Evolutionary conservation across 2,888 invertebrate species (phyloP).

Genomic region (Volucella inflata): DNA sequence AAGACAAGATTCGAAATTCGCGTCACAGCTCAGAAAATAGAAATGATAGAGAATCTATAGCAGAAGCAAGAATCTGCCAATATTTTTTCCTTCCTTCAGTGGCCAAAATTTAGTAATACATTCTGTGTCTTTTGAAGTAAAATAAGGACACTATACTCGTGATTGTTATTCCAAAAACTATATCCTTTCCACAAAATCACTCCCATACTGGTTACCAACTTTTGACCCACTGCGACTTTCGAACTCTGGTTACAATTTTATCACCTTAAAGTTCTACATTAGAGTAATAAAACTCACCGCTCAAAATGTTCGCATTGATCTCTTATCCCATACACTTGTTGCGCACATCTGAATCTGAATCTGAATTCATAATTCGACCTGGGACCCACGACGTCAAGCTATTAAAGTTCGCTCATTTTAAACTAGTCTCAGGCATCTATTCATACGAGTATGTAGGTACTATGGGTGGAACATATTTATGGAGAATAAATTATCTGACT

Average conservation of each 20-base stretch:
- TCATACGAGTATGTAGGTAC: no score
- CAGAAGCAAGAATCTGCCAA: no score
- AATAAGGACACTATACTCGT: no score
- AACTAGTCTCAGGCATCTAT: conserved; percentile 43
- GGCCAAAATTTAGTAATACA: no score
- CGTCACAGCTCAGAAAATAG: no score
- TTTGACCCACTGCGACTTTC: conserved; percentile 41
- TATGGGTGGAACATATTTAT: conserved; percentile 74
- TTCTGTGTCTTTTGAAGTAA: no score
- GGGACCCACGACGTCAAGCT: conserved; percentile 46
- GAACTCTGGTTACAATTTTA: conserved; percentile 18
- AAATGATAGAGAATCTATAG: no score
- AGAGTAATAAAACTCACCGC: conserved; percentile 33
- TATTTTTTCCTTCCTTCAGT: no score
- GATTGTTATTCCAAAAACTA: no score
- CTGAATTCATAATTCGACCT: background rate
- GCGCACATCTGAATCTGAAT: conserved; percentile 20
- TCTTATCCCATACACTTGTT: conserved; percentile 40
- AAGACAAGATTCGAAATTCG: no score
- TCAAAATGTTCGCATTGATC: conserved; percentile 8
- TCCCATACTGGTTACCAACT: no score
- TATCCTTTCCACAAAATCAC: no score
- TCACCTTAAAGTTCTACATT: conserved; percentile 23
- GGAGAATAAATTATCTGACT: conserved; percentile 74
- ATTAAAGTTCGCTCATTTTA: conserved; percentile 51